Percentiles rank a stretch among this genome's conserved stretches.
phyloP scores from a whole-genome alignment of 2,797 vertebrate species.

The Onychomys leucogaster region DNA sequence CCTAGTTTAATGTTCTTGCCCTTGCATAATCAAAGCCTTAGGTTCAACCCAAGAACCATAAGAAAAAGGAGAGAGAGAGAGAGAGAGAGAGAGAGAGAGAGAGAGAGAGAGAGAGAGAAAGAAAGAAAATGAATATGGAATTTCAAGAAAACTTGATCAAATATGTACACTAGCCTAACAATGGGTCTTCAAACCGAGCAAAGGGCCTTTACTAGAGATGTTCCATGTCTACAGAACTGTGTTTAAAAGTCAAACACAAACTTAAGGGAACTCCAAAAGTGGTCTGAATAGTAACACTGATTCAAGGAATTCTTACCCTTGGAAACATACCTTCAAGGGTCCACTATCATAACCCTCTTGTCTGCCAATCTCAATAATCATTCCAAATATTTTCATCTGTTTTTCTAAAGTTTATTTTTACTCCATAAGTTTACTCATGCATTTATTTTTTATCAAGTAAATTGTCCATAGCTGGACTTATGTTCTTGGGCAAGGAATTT shows the following conservation, averaged over 20 bases:
- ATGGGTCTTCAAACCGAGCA: neutral
- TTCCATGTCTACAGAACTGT: neutral
- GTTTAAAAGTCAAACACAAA: neutral
- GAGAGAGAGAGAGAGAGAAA: neutral
- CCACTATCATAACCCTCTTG: neutral
- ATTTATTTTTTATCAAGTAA: constrained; percentile 46
- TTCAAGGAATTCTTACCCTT: neutral
- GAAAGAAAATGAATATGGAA: neutral
- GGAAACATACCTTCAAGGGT: neutral
- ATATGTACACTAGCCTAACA: neutral
- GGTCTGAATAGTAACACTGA: neutral
- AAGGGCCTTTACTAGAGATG: neutral
- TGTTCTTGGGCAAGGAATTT: constrained; percentile 15
- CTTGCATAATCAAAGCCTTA: neutral
- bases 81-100: neutral
- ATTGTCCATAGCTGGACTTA: constrained; percentile 27
- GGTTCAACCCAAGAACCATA: neutral
- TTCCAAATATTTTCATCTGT: constrained; percentile 32
- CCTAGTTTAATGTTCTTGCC: neutral
- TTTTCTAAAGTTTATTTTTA: constrained; percentile 44
- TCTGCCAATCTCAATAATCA: neutral
- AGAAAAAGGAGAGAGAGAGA: neutral
- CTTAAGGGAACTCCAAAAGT: neutral
- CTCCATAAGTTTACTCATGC: neutral
- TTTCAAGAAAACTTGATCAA: constrained; percentile 33